These are phyloP conservation scores for Columba livia DNA, from an alignment of 2,113 vertebrate species.

Conservation along the genomic window DNA sequence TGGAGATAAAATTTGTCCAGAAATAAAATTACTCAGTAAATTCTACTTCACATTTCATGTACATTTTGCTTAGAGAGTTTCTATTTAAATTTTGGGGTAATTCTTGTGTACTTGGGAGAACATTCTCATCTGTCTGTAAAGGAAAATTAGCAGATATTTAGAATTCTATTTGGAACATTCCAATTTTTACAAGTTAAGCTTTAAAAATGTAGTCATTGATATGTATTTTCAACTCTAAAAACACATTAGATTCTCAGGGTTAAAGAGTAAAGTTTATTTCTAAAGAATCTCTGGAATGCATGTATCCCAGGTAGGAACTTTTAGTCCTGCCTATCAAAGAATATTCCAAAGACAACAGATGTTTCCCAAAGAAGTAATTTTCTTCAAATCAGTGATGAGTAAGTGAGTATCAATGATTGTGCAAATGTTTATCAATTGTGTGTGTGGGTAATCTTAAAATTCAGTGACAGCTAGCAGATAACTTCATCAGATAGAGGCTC, in stretches of 20 bases:
- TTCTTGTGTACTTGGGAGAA: not conserved
- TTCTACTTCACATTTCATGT: not conserved
- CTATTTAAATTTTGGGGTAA: not conserved
- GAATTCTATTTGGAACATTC: not conserved
- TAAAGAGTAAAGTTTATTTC: not conserved
- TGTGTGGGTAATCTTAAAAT: not conserved
- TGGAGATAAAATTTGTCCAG: not conserved
- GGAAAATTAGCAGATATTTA: not conserved
- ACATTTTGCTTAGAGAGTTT: not conserved
- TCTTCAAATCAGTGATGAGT: not conserved
- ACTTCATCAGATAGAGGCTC: not conserved
- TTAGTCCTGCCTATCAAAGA: not conserved
- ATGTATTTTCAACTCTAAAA: not conserved
- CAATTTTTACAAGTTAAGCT: fast-evolving
- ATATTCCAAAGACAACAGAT: not conserved
- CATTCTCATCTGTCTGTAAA: not conserved
- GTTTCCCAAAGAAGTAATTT: not conserved
- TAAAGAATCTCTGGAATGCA: not conserved
- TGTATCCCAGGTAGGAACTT: not conserved
- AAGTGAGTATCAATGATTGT: not conserved
- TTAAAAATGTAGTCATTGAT: not conserved
- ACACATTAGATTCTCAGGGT: fast-evolving
- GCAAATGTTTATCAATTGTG: not conserved
- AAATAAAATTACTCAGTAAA: not conserved
- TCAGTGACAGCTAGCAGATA: not conserved